Base-by-base conservation (phyloP, 2,888 invertebrate genomes). In the Disparrhopalites patrizii region DNA sequence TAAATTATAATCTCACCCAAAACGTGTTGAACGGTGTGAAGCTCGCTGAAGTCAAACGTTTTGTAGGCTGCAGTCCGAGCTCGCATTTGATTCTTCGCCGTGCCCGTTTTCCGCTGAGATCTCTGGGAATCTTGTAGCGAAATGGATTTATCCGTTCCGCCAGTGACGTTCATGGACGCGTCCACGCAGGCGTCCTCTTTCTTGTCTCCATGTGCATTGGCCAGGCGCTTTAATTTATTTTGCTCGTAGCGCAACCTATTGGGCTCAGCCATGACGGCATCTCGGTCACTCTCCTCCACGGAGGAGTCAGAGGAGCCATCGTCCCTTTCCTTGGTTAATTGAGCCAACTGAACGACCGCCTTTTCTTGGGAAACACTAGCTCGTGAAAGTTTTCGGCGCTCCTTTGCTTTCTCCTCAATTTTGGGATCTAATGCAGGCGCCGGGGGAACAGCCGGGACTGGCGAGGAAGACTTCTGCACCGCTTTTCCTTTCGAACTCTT, bases 31-130 rank as follows among this genome's bases (percentile, higher is more conserved):
- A 10, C n/a, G 27, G 43, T 28, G 1, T 33, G 55, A 36, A 66
- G 61, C 43, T 43, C 18, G 40, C 73, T 75, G 50, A 75, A 75
- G 43, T 75, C 75, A 62, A 75, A 75, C 27, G 73, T 75, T 56
- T 66, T 69, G 56, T 71, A 75, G 13, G 72, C 67, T 27, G 72
- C 65, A 31, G 65, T 70, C 13, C 50, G 43, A 28, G 54, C 66
- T 47, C 66, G 27, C n/a, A 52, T 23, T 25, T 50, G 31, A 43
- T 66, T 54, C 33, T 54, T 58, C 10, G 51, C 50, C 13, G 38
- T 31, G 1, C 28, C 50, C 1, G 63, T 54, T 15, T 58, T 56
- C 23, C 56, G 33, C 27, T 30, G 30, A 31, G 30, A 50, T 38
- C 28, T 27, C 2, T n/a, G 31, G 50, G 61, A 50, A 25, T 23